A percentile compares a stretch with the other conserved stretches of the same genome.
These are phyloP conservation scores for Datnioides undecimradiatus DNA, from an alignment of 2,113 vertebrate genomes.

Conservation along the genomic window DNA sequence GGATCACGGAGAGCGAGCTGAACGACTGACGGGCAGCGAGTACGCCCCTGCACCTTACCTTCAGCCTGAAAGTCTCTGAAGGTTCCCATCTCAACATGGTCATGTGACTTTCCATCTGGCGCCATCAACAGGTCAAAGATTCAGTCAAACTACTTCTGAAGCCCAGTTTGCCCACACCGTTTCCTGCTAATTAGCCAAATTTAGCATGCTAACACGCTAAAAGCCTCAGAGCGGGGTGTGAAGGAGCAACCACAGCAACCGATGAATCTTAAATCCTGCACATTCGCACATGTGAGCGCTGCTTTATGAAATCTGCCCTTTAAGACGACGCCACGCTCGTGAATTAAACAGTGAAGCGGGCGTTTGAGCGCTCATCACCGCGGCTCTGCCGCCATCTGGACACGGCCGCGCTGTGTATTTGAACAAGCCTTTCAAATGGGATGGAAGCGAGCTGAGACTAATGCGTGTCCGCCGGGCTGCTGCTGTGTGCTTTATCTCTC, in stretches of 20 bases:
- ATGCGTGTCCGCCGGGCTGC: constrained; percentile 63
- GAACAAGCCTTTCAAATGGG: constrained; percentile 51
- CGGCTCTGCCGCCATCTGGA: background rate
- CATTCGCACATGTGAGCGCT: background rate
- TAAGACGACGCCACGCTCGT: too few relatives aligned
- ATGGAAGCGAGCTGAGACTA: constrained; percentile 79
- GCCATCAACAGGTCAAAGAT: background rate
- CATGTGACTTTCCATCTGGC: too few relatives aligned
- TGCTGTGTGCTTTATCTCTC: constrained; percentile 84
- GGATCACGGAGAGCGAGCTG: too few relatives aligned
- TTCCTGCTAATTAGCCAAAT: too few relatives aligned
- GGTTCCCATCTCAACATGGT: too few relatives aligned
- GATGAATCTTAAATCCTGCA: background rate
- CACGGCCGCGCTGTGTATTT: constrained; percentile 11
- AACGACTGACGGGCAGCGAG: too few relatives aligned
- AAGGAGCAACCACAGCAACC: background rate
- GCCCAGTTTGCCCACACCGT: background rate
- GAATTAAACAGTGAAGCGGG: background rate
- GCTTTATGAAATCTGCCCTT: background rate
- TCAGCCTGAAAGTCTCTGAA: too few relatives aligned
- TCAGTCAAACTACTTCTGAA: too few relatives aligned
- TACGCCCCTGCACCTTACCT: too few relatives aligned
- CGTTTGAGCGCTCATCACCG: background rate
- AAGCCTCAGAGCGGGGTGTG: background rate
- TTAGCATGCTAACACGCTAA: background rate